Conservation (phyloP, 30 jellyfish, hydroid and myxozoan species). For the Hydra vulgaris region DNA sequence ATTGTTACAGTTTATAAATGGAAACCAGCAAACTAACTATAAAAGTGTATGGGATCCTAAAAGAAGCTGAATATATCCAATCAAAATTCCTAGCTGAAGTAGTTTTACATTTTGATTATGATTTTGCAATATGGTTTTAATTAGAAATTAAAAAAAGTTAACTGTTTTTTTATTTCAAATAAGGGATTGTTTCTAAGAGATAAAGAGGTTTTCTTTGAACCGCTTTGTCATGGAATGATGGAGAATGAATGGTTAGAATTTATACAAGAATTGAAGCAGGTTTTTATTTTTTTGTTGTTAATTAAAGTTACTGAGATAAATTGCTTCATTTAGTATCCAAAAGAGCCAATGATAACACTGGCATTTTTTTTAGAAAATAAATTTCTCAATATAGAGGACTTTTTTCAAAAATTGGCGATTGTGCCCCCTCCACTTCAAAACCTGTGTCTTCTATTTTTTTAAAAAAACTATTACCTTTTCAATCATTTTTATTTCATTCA, state of each 20-base stretch:
- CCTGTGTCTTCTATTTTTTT: too few relatives aligned
- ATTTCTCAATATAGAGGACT: too few relatives aligned
- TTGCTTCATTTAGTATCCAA: too few relatives aligned
- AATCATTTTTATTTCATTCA: too few relatives aligned
- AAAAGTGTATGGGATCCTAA: slow-evolving; percentile 45
- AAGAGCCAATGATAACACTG: too few relatives aligned
- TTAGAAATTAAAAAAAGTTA: background rate
- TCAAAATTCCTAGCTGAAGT: slow-evolving; percentile 81
- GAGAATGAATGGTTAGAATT: slow-evolving; percentile 76
- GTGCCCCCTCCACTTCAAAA: too few relatives aligned
- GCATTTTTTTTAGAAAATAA: too few relatives aligned
- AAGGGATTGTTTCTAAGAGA: slow-evolving; percentile 41
- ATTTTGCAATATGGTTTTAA: background rate
- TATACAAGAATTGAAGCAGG: slow-evolving; percentile 55
- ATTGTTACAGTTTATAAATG: too few relatives aligned
- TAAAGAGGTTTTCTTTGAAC: slow-evolving; percentile 35
- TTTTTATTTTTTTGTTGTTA: too few relatives aligned
- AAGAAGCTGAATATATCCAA: slow-evolving; percentile 42
- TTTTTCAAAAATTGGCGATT: too few relatives aligned
- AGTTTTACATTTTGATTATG: background rate
- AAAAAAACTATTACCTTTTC: too few relatives aligned
- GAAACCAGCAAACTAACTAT: slow-evolving; percentile 8
- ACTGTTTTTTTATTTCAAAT: background rate
- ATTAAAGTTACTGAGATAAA: too few relatives aligned
- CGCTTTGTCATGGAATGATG: slow-evolving; percentile 53